phyloP scores from a whole-genome alignment of 2,797 vertebrate genomes.

The Bradypodion ventrale region DNA sequence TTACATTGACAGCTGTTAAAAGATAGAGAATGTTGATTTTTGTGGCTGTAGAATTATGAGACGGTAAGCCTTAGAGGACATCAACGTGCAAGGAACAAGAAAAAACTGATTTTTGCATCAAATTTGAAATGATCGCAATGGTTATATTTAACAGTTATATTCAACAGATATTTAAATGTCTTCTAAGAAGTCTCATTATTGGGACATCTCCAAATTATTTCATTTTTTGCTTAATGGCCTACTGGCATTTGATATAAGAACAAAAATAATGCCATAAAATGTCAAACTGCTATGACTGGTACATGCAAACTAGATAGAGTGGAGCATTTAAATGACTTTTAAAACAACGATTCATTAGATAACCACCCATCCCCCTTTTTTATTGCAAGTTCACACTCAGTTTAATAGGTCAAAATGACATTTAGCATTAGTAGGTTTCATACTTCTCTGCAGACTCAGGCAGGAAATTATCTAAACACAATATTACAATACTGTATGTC shows the following conservation, averaged over 20 bases:
- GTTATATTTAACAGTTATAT: no score
- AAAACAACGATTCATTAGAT: conserved; percentile 32
- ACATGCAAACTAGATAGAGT: accelerated
- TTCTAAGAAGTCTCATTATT: not conserved
- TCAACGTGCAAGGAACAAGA: not conserved
- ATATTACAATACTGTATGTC: conserved; percentile 38
- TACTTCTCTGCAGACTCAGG: conserved; percentile 18
- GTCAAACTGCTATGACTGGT: not conserved
- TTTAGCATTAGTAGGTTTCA: conserved; percentile 2
- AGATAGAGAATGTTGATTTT: not conserved
- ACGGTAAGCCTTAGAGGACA: not conserved
- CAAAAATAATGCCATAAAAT: not conserved
- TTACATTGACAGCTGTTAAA: no score
- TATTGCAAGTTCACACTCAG: conserved; percentile 28
- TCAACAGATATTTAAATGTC: not conserved
- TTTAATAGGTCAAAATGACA: conserved; percentile 37
- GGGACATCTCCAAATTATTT: not conserved
- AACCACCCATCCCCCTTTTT: not conserved
- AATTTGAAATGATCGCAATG: not conserved
- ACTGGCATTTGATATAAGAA: not conserved
- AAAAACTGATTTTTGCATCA: not conserved
- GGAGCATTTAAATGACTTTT: conserved; percentile 1
- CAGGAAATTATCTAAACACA: conserved; percentile 56
- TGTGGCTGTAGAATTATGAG: not conserved
- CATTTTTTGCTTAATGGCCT: not conserved